A percentile compares a stretch with the other conserved stretches of the same genome.
These are phyloP conservation scores for Apus apus DNA, from an alignment of 2,113 vertebrate genomes.

Conservation along the genomic window DNA sequence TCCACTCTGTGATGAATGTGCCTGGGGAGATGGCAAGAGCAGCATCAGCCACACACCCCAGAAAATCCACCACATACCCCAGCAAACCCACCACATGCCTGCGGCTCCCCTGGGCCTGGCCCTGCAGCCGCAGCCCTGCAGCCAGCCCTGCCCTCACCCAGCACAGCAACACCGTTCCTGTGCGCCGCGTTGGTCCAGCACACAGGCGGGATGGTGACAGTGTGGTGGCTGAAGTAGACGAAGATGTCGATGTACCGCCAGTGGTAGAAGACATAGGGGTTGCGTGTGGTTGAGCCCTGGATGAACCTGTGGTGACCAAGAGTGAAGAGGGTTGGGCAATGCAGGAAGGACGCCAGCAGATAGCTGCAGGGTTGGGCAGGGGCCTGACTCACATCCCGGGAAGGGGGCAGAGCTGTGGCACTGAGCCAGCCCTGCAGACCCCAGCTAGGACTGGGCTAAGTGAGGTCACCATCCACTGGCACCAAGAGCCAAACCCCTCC, in stretches of 20 bases:
- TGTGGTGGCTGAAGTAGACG: slow-evolving; percentile 93
- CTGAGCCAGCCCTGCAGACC: background rate
- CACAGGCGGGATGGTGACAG: slow-evolving; percentile 89
- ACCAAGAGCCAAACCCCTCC: background rate
- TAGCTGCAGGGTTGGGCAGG: background rate
- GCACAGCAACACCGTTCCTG: slow-evolving; percentile 84
- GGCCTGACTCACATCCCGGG: background rate
- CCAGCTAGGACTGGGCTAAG: background rate
- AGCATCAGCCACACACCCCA: fast-evolving
- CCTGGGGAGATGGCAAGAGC: slow-evolving; percentile 66
- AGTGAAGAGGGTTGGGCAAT: background rate
- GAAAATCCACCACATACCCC: background rate
- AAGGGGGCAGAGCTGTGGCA: background rate
- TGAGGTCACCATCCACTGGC: fast-evolving
- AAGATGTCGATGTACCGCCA: slow-evolving; percentile 94
- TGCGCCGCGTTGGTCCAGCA: slow-evolving; percentile 93
- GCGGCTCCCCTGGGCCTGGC: background rate
- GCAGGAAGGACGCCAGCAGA: background rate
- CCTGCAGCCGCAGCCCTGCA: background rate
- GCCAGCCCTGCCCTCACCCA: slow-evolving; percentile 77
- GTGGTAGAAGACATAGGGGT: slow-evolving; percentile 93
- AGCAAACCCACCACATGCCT: fast-evolving
- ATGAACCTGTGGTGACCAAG: slow-evolving; percentile 79
- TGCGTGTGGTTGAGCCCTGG: slow-evolving; percentile 79
- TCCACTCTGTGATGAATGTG: slow-evolving; percentile 96